phyloP scores from a whole-genome alignment of 2,797 vertebrate genomes.

The Enteromius mattozi region DNA sequence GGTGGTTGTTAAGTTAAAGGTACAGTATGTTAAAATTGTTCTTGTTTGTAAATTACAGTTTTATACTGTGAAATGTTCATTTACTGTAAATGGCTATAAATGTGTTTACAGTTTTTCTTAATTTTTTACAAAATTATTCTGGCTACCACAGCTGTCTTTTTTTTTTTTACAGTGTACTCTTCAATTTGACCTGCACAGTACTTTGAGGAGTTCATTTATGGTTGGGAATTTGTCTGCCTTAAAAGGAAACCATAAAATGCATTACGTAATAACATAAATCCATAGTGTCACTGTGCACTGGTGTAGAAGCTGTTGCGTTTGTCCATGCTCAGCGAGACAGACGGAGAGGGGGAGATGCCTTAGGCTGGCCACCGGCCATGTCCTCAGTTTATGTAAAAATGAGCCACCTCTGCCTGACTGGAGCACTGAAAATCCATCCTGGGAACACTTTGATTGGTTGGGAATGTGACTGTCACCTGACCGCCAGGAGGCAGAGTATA shows the following conservation, averaged over 20 bases:
- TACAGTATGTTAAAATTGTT: too few species aligned
- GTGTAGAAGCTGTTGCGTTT: conserved; percentile 26
- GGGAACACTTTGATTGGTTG: conserved; percentile 35
- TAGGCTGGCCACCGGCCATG: conserved; percentile 42
- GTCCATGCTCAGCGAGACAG: conserved; percentile 9
- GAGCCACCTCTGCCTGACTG: conserved; percentile 30
- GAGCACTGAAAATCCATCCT: conserved; percentile 15
- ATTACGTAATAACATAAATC: conserved; percentile 5
- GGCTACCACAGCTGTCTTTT: too few species aligned
- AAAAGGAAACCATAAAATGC: neutral
- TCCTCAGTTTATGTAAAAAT: conserved; percentile 46
- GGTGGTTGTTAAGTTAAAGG: too few species aligned
- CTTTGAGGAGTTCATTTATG: neutral
- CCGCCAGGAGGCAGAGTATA: conserved; percentile 30
- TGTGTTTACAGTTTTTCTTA: too few species aligned
- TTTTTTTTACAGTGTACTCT: neutral
- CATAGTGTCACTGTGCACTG: conserved; percentile 14
- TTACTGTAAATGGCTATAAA: too few species aligned
- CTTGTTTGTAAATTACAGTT: too few species aligned
- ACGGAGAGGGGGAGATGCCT: conserved; percentile 41
- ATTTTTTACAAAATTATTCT: too few species aligned
- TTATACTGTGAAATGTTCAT: too few species aligned
- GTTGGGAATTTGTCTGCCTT: neutral
- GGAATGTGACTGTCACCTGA: conserved; percentile 44
- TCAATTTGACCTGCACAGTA: neutral